phyloP scores from a whole-genome alignment of 2,797 vertebrate genomes.

The Aphelocoma californica region DNA sequence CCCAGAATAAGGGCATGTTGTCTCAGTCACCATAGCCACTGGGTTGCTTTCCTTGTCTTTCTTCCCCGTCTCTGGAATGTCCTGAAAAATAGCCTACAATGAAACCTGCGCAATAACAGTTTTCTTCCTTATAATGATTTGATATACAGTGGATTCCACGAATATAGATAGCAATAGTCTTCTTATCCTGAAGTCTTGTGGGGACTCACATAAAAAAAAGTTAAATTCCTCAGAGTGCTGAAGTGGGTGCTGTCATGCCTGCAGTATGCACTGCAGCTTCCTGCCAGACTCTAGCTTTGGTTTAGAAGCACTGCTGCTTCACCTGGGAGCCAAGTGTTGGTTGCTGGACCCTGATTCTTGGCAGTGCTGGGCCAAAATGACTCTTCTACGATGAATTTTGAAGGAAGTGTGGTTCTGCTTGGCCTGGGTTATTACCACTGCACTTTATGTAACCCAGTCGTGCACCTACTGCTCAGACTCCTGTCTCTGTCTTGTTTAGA shows the following conservation, averaged over 20 bases:
- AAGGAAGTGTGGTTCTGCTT: background rate
- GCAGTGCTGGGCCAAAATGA: background rate
- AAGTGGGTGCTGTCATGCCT: background rate
- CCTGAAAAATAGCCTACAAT: background rate
- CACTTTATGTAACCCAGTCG: background rate
- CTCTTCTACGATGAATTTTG: background rate
- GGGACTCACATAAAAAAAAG: background rate
- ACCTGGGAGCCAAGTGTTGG: background rate
- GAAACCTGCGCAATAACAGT: background rate
- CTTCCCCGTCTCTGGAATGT: background rate
- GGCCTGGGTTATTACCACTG: background rate
- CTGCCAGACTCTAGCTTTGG: background rate
- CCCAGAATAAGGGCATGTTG: rapidly evolving
- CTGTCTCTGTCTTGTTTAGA: background rate
- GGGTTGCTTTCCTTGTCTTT: background rate
- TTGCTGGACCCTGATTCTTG: background rate
- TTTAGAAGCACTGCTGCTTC: background rate
- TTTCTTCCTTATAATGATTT: background rate
- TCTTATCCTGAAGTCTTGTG: background rate
- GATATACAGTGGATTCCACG: background rate
- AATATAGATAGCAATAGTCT: background rate
- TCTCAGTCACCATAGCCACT: background rate
- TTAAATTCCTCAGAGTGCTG: background rate
- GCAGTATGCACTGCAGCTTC: background rate
- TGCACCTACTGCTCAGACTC: background rate